These are phyloP conservation scores for Eristalis arbustorum DNA, from an alignment of 2,888 invertebrate species.

Conservation along the genomic window DNA sequence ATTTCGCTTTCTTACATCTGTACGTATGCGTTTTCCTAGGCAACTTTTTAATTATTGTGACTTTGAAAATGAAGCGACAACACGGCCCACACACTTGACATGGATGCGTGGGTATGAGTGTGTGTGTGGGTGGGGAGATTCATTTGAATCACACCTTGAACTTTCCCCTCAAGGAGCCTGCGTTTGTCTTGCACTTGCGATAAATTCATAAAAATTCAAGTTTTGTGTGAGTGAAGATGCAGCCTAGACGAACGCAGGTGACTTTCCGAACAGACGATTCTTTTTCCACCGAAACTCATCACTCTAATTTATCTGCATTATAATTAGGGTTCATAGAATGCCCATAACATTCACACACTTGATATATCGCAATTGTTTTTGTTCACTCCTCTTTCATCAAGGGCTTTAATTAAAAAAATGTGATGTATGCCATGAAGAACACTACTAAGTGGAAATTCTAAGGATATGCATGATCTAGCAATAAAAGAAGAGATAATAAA, in stretches of 20 bases:
- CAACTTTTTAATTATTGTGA: conserved; percentile 65
- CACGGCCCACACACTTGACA: conserved; percentile 61
- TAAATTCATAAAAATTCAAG: conserved; percentile 21
- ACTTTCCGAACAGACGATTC: not conserved
- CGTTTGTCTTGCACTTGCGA: conserved; percentile 1
- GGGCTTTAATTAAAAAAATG: conserved; percentile 42
- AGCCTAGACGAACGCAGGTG: not conserved
- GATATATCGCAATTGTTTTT: not conserved
- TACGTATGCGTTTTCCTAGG: conserved; percentile 17
- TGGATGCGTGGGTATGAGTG: not conserved
- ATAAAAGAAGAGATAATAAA: not conserved
- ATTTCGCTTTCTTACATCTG: conserved; percentile 12
- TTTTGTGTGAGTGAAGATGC: not conserved
- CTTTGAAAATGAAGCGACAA: conserved; percentile 64
- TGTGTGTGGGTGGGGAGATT: conserved; percentile 8
- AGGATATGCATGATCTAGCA: conserved; percentile 47
- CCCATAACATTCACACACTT: not conserved
- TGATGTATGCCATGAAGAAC: conserved; percentile 20
- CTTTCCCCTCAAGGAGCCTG: conserved; percentile 46
- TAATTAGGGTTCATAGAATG: not conserved
- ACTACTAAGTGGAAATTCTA: conserved; percentile 16
- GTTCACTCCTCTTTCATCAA: conserved; percentile 14
- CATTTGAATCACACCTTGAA: conserved; percentile 53
- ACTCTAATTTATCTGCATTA: not conserved
- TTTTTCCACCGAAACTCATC: not conserved